phyloP scores from a whole-genome alignment of 2,113 vertebrate genomes.

The Python bivittatus region DNA sequence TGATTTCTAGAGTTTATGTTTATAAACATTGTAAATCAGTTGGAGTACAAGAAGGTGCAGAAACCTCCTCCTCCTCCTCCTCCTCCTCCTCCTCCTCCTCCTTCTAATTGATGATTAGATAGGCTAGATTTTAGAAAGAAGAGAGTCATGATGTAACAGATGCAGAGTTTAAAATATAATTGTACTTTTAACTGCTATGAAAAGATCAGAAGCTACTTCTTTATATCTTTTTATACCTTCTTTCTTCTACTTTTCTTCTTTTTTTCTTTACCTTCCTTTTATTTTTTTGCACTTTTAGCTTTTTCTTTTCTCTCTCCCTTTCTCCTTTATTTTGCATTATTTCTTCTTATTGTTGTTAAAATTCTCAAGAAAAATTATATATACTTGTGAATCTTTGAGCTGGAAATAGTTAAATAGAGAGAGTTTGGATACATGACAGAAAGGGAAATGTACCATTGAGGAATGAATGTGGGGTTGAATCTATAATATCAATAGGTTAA shows the following conservation, averaged over 20 bases:
- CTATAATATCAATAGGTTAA: constrained; percentile 34
- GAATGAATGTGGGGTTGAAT: constrained; percentile 2
- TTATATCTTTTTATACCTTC: not conserved
- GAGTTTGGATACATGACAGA: not conserved
- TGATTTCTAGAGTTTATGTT: too few species aligned
- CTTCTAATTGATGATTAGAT: too few species aligned
- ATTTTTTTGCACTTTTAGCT: not conserved
- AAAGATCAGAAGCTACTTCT: not conserved
- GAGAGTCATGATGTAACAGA: not conserved
- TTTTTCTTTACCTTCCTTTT: not conserved
- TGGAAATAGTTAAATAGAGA: constrained; percentile 7
- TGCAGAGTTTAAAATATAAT: not conserved
- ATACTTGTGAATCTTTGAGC: constrained; percentile 19
- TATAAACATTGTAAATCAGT: too few species aligned
- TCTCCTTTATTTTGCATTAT: too few species aligned
- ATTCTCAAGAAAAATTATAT: too few species aligned
- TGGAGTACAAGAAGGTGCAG: too few species aligned
- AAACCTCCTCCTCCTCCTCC: too few species aligned
- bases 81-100: too few species aligned
- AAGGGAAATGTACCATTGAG: not conserved
- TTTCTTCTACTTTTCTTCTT: not conserved
- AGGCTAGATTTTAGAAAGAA: not conserved
- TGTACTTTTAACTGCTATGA: not conserved
- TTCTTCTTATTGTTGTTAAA: too few species aligned
- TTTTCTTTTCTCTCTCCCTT: not conserved